A percentile compares a stretch with the other conserved stretches of the same genome.
phyloP scores from a whole-genome alignment of 2,888 invertebrate species.

The Eulithis prunata region DNA sequence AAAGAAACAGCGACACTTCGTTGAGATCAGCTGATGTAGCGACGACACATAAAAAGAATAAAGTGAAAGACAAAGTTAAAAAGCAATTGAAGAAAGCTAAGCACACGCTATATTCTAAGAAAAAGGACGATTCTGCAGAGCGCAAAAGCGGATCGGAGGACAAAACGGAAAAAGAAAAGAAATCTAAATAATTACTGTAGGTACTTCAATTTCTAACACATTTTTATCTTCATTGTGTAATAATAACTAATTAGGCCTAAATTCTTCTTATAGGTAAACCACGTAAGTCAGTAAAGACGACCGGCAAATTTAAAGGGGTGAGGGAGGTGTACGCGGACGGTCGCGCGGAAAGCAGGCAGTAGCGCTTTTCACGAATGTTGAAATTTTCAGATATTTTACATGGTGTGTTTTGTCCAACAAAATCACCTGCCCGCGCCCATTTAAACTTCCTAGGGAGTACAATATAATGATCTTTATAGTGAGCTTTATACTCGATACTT shows the following conservation, averaged over 20 bases:
- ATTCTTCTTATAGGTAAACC: no score
- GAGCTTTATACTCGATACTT: no score
- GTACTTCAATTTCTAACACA: slow-evolving; percentile 11
- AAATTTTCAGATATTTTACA: no score
- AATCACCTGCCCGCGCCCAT: no score
- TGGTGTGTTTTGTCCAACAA: no score
- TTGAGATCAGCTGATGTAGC: slow-evolving; percentile 72
- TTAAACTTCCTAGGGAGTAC: no score
- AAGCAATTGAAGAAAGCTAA: slow-evolving; percentile 80
- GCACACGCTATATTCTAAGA: slow-evolving; percentile 72
- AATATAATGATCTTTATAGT: no score
- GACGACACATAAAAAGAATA: slow-evolving; percentile 71
- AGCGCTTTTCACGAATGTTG: no score
- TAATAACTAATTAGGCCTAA: slow-evolving; percentile 2
- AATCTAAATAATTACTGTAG: slow-evolving; percentile 53
- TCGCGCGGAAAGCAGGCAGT: no score
- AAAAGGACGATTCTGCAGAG: slow-evolving; percentile 68
- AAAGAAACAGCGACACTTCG: slow-evolving; percentile 76
- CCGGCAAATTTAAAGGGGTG: no score
- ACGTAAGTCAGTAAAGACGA: no score
- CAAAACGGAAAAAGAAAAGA: slow-evolving; percentile 63
- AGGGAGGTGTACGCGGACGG: no score
- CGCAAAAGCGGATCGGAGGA: slow-evolving; percentile 51
- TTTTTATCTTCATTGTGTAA: slow-evolving; percentile 17
- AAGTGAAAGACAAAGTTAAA: slow-evolving; percentile 80